Base-by-base conservation (phyloP, 2,888 invertebrate species). In the Malacosoma neustria region DNA sequence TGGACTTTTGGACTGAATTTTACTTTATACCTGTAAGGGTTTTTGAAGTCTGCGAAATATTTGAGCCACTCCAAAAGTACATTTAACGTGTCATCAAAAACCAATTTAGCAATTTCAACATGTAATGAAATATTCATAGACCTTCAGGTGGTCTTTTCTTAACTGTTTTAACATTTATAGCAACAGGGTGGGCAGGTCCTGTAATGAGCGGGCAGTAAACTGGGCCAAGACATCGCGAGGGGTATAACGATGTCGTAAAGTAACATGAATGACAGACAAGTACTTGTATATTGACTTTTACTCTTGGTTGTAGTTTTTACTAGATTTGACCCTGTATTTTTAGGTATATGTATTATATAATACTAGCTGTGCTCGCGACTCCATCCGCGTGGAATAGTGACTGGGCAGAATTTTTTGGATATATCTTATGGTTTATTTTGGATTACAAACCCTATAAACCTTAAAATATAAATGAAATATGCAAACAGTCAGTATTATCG, bases 171-270 rank as follows among this genome's bases (percentile, higher is more conserved):
- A 34, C 13, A 34, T 31, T 38, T 34, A 38, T 22, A 32, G 31
- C 14, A 36, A 42, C 40, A 39, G 40, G 41, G 38, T 37, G 42
- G 38, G 38, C 39, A 14, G 29, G 31, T 43, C 48, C 46, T 51
- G 57, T 58, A 59, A 64, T 64, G 61, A 57, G 54, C 46, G 44
- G 50, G 54, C 46, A 58, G 54, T 67, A 69, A 69, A 67, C 56
- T 51, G 40, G 41, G 46, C 55, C 57, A 54, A 46, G 56, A 46
- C 55, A 57, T 56, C 51, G 58, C 54, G 56, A 45, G 49, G 50
- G 42, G 51, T 48, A 56, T 68, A 71, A 76, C 67, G 69, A 63
- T 61, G 40, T 65, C 72, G 67, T 79, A 76, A 76, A 79, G 59
- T 64, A 54, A 55, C 53, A 58, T 61, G 71, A 73, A 63, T 64